These are phyloP conservation scores for Acleris holmiana DNA, from an alignment of 2,888 invertebrate species.

Conservation along the genomic window DNA sequence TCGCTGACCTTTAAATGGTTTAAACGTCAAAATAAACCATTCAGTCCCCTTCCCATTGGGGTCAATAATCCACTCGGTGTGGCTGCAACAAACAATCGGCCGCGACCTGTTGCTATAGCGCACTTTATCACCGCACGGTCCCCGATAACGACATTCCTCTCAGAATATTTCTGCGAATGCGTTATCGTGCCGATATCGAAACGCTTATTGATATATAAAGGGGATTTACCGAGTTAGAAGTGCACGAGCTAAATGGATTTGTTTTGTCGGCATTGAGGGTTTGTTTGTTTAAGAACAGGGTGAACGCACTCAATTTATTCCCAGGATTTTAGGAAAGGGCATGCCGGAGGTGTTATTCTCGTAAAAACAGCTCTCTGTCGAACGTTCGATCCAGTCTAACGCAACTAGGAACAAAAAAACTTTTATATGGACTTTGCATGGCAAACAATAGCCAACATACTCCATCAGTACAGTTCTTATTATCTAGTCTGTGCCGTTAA, in stretches of 20 bases:
- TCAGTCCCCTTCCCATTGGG: constrained; percentile 34
- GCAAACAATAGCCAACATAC: too few species aligned
- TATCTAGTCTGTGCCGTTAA: too few species aligned
- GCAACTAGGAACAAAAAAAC: too few species aligned
- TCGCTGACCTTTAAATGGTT: constrained; percentile 23
- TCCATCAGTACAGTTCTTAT: too few species aligned
- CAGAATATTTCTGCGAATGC: constrained; percentile 36
- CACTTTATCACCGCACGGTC: constrained; percentile 32
- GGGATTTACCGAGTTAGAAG: constrained; percentile 6
- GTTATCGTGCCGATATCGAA: constrained; percentile 30
- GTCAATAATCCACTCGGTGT: constrained; percentile 36
- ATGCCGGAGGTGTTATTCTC: too few species aligned
- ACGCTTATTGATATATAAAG: constrained; percentile 8
- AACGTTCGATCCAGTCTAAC: too few species aligned
- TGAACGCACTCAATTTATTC: too few species aligned
- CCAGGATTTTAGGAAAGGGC: too few species aligned
- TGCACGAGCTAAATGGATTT: not conserved
- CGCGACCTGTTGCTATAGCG: constrained; percentile 34
- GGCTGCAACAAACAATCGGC: constrained; percentile 35
- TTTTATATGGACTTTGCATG: too few species aligned
- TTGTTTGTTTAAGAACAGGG: too few species aligned
- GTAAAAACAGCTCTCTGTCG: too few species aligned
- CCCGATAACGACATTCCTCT: constrained; percentile 34
- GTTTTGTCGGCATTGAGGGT: not conserved
- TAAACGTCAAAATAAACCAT: constrained; percentile 30